Conservation (phyloP, 2,888 invertebrate species). For the Agrochola litura region DNA sequence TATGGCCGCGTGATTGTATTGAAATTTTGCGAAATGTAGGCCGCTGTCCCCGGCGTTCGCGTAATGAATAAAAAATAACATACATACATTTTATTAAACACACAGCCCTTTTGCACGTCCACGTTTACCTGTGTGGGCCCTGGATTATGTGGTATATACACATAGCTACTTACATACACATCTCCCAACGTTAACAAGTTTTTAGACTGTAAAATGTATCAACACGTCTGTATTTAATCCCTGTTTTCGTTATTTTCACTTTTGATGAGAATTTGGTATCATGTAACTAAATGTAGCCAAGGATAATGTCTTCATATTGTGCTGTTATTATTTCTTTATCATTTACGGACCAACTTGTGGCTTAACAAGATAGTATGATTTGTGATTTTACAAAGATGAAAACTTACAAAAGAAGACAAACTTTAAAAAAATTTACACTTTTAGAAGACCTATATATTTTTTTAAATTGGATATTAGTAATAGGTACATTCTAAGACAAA, state of each 20-base stretch:
- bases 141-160: conserved; percentile 21
- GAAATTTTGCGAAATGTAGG: conserved; percentile 39
- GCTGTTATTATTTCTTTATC: background rate
- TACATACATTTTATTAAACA: conserved; percentile 32
- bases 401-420: background rate
- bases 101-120: conserved; percentile 21
- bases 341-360: background rate
- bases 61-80: conserved; percentile 46
- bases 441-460: too few species aligned
- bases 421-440: too few species aligned
- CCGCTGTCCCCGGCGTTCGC: background rate
- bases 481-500: too few species aligned
- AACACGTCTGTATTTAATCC: conserved; percentile 20
- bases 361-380: background rate
- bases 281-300: background rate
- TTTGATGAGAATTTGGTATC: conserved; percentile 1
- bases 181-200: conserved; percentile 13
- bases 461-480: too few species aligned
- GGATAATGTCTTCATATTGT: background rate
- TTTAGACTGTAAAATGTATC: conserved; percentile 26
- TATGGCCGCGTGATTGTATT: conserved; percentile 18
- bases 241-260: conserved; percentile 4
- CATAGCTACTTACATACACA: conserved; percentile 24
- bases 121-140: conserved; percentile 19
- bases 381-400: background rate